A percentile compares a stretch with the other conserved stretches of the same genome.
These are phyloP conservation scores for Neodontobutis hainanensis DNA, from an alignment of 2,113 vertebrate species.

Conservation along the genomic window DNA sequence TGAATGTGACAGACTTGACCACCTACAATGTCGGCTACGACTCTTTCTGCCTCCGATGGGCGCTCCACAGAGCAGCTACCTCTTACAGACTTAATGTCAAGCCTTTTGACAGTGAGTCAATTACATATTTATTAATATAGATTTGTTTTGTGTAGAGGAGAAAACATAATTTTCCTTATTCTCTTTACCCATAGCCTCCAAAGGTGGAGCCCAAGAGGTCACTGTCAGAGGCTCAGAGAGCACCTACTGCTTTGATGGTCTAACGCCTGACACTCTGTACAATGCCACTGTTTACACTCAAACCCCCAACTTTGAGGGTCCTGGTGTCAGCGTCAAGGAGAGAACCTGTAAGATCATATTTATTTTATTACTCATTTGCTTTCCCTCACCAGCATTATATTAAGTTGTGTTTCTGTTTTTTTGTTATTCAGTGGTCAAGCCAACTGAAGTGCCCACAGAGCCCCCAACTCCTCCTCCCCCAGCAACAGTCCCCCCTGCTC, in stretches of 20 bases:
- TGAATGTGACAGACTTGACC: conserved; percentile 91
- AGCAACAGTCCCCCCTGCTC: conserved; percentile 88
- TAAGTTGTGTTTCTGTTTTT: conserved; percentile 10
- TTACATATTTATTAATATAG: background rate
- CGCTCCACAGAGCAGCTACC: conserved; percentile 89
- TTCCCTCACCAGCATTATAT: too few relatives aligned
- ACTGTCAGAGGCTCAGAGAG: conserved; percentile 90
- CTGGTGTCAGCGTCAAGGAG: conserved; percentile 88
- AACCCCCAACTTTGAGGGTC: conserved; percentile 93
- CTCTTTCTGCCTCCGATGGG: conserved; percentile 90
- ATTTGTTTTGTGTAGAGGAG: background rate
- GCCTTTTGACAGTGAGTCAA: conserved; percentile 84
- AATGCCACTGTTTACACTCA: conserved; percentile 90
- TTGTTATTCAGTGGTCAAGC: conserved; percentile 85
- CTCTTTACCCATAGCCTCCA: conserved; percentile 58
- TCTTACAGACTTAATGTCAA: conserved; percentile 94
- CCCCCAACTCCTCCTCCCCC: conserved; percentile 90
- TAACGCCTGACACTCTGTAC: conserved; percentile 89
- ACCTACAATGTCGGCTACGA: conserved; percentile 90
- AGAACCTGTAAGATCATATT: conserved; percentile 82
- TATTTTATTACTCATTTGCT: background rate
- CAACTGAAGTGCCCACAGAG: conserved; percentile 88
- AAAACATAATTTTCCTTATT: background rate
- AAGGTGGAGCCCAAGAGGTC: conserved; percentile 87
- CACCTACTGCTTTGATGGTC: conserved; percentile 88